Evolutionary conservation across 1,140 invertebrate species (phyloP).

Genomic region (Pseudoatta argentina): DNA sequence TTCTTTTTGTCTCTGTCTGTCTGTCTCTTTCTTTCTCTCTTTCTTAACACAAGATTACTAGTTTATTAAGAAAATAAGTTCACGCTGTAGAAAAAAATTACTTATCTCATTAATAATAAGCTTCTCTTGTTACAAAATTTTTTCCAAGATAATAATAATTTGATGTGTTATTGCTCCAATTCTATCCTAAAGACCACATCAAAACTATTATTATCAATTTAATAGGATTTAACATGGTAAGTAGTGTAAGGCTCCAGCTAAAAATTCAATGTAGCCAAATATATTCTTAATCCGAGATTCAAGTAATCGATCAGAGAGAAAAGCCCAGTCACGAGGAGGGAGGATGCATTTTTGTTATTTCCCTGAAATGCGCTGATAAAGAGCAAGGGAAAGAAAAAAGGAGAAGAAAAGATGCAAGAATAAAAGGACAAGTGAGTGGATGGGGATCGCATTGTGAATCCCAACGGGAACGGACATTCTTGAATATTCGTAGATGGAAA

Average conservation of each 20-base stretch:
- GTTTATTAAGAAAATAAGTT: conserved; percentile 21
- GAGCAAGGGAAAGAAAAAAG: neutral
- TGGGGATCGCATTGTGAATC: conserved; percentile 29
- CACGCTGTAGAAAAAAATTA: conserved; percentile 1
- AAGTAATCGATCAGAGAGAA: neutral
- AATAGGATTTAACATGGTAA: neutral
- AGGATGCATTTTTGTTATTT: conserved; percentile 16
- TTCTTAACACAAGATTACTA: neutral
- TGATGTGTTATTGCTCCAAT: neutral
- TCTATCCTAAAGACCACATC: neutral
- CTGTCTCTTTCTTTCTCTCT: too few species aligned
- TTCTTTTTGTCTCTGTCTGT: too few species aligned
- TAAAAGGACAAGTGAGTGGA: neutral
- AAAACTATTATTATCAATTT: conserved; percentile 11
- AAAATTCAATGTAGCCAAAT: neutral
- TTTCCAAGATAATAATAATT: neutral
- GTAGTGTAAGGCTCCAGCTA: neutral
- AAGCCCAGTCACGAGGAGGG: neutral
- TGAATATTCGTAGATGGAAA: conserved; percentile 68
- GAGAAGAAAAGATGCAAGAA: neutral
- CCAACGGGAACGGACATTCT: conserved; percentile 56
- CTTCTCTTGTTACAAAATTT: conserved; percentile 22
- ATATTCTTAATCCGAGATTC: neutral
- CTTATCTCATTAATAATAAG: conserved; percentile 43
- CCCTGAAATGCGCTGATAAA: neutral